Evolutionary conservation across 2,888 invertebrate genomes (phyloP).

Genomic region (Tetragonula carbonaria): DNA sequence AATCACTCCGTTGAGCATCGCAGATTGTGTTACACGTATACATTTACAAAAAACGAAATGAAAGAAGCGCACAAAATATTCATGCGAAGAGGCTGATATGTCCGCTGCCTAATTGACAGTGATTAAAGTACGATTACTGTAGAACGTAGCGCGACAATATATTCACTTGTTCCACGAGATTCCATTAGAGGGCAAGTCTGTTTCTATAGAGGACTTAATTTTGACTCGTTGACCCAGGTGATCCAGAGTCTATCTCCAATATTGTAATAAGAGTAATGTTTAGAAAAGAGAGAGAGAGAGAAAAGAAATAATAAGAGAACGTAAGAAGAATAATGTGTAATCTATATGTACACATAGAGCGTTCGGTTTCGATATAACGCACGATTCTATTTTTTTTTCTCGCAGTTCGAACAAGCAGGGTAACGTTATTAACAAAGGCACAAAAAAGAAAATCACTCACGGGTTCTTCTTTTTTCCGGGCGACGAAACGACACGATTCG

Average conservation of each 20-base stretch:
- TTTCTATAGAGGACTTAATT: conserved; percentile 27
- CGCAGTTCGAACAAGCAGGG: conserved; percentile 47
- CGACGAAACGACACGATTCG: not conserved
- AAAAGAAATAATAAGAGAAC: too few species aligned
- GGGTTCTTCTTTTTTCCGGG: not conserved
- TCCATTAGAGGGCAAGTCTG: not conserved
- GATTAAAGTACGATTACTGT: conserved; percentile 17
- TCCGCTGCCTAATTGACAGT: conserved; percentile 41
- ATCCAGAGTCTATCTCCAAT: conserved; percentile 43
- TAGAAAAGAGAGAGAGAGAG: not conserved
- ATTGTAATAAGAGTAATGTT: conserved; percentile 22
- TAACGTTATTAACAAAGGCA: conserved; percentile 35
- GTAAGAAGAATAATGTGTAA: conserved; percentile 5
- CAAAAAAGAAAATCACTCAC: conserved; percentile 17
- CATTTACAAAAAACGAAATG: too few species aligned
- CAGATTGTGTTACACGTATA: not conserved
- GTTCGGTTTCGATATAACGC: conserved; percentile 14
- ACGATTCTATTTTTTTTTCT: not conserved
- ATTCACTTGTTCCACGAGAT: conserved; percentile 19
- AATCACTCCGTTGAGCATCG: not conserved
- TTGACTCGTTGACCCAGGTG: conserved; percentile 33
- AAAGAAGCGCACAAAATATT: conserved; percentile 24
- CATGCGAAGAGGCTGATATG: conserved; percentile 32
- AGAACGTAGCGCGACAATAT: conserved; percentile 36
- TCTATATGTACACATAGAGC: conserved; percentile 1